A percentile compares a stretch with the other conserved stretches of the same genome.
phyloP scores from a whole-genome alignment of 92 coral and sea anemone species.

The Umimayanthus chanpuru region DNA sequence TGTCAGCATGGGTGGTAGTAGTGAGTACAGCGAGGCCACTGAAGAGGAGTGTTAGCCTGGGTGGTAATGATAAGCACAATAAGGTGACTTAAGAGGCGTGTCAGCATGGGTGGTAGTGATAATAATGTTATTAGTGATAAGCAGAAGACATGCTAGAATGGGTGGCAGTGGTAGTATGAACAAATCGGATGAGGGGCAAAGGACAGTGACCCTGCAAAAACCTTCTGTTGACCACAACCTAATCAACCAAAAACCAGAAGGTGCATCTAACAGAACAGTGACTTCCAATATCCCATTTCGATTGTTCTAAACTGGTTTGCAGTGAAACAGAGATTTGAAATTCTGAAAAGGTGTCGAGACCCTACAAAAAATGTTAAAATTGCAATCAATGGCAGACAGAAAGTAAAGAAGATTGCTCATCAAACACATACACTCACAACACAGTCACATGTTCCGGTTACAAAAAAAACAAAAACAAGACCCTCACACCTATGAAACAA shows the following conservation, averaged over 20 bases:
- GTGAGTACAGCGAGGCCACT: no score
- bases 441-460: background rate
- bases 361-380: background rate
- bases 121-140: no score
- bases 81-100: background rate
- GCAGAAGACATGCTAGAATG: background rate
- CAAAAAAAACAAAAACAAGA: background rate
- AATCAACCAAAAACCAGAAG: background rate
- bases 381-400: constrained; percentile 27
- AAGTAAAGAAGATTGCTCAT: background rate
- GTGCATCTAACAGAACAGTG: background rate
- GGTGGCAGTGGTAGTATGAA: background rate
- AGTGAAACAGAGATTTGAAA: background rate
- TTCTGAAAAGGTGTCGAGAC: background rate
- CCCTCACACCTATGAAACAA: background rate
- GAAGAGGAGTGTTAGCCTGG: no score
- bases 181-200: background rate
- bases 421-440: background rate
- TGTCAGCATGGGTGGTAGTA: no score
- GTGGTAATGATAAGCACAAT: no score
- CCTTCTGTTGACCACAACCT: background rate
- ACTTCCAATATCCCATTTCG: background rate
- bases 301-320: background rate
- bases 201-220: background rate
- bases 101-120: background rate